Evolutionary conservation across 1,140 invertebrate species (phyloP).

Genomic region (Euschistus heros): DNA sequence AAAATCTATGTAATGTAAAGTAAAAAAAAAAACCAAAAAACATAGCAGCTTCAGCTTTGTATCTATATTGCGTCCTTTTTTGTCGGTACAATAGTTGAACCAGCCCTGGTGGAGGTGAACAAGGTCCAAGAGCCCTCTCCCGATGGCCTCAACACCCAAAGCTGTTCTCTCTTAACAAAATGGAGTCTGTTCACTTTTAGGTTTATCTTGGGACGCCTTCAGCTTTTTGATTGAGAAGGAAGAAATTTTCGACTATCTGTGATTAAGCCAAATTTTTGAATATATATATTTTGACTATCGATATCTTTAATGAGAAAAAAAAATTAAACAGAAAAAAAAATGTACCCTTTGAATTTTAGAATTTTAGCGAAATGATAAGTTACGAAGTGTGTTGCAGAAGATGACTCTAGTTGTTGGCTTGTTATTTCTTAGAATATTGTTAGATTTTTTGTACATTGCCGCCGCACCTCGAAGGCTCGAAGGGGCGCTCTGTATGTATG

Average conservation of each 20-base stretch:
- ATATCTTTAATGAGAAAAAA: constrained; percentile 24
- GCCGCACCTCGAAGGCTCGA: too few species aligned
- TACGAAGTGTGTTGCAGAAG: background rate
- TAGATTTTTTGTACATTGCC: constrained; percentile 1
- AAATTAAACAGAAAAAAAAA: background rate
- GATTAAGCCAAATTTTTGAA: constrained; percentile 31
- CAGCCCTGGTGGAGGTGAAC: background rate
- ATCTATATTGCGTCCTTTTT: constrained; percentile 10
- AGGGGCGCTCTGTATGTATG: too few species aligned
- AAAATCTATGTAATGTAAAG: too few species aligned
- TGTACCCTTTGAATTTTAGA: background rate
- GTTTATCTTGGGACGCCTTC: constrained; percentile 28
- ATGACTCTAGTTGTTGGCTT: constrained; percentile 1
- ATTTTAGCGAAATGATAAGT: background rate
- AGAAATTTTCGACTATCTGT: constrained; percentile 29
- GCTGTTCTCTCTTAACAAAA: too few species aligned
- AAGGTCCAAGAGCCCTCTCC: too few species aligned
- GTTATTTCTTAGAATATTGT: constrained; percentile 1
- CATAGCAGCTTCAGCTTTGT: constrained; percentile 13
- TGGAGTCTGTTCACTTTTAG: background rate
- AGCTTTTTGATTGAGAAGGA: constrained; percentile 20
- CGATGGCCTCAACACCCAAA: too few species aligned
- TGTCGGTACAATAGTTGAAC: background rate
- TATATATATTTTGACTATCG: constrained; percentile 31
- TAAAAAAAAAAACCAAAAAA: background rate